phyloP scores from a whole-genome alignment of 2,113 vertebrate species.

The Oriolus oriolus region DNA sequence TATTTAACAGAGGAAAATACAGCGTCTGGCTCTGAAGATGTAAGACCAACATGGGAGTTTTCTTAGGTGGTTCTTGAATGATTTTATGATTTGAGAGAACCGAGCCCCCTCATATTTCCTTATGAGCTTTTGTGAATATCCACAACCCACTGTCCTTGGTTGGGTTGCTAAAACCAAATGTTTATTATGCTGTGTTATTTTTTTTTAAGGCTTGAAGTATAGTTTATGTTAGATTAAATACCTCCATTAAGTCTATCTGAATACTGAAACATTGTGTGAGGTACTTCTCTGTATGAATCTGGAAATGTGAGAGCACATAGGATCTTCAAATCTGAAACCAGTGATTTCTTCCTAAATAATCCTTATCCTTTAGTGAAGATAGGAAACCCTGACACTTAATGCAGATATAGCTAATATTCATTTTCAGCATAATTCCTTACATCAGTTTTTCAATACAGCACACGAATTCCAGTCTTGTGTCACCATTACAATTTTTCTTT shows the following conservation, averaged over 20 bases:
- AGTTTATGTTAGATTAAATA: background rate
- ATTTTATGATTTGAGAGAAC: background rate
- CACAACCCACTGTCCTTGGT: rapidly evolving
- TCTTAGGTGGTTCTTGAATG: background rate
- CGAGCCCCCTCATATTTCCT: background rate
- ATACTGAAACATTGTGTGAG: background rate
- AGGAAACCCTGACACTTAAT: background rate
- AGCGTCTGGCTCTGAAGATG: background rate
- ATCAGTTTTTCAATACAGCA: background rate
- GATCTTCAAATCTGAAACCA: background rate
- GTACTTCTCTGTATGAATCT: background rate
- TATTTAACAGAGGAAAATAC: background rate
- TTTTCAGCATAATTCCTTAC: background rate
- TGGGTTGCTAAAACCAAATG: background rate
- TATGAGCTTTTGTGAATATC: background rate
- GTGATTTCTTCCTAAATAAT: background rate
- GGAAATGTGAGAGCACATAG: background rate
- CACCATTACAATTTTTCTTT: background rate
- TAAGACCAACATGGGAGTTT: background rate
- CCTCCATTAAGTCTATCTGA: background rate
- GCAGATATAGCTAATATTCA: background rate
- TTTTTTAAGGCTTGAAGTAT: background rate
- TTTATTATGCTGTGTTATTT: background rate
- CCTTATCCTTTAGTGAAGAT: background rate
- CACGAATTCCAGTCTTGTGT: background rate